These are phyloP conservation scores for Aplodontia rufa DNA, from an alignment of 2,113 vertebrate genomes.

Conservation along the genomic window DNA sequence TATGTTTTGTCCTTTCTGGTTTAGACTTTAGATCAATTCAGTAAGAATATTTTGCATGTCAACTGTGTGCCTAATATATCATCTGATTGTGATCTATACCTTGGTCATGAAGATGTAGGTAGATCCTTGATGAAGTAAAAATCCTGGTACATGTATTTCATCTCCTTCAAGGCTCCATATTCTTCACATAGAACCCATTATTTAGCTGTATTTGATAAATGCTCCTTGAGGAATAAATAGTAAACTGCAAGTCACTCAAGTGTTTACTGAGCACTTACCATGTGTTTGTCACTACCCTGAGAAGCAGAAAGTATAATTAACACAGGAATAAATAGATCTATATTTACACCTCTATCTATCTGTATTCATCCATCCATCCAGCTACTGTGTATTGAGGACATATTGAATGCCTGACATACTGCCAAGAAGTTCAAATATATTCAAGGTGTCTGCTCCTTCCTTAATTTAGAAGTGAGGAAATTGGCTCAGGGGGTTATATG, in stretches of 20 bases:
- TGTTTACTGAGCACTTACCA: background rate
- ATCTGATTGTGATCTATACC: background rate
- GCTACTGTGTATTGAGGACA: background rate
- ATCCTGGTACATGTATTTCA: background rate
- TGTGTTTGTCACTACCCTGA: background rate
- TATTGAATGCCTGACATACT: background rate
- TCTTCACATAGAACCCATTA: background rate
- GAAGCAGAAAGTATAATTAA: background rate
- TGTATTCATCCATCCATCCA: background rate
- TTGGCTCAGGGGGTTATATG: background rate
- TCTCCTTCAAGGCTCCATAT: background rate
- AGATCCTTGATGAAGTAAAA: background rate
- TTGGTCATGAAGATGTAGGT: background rate
- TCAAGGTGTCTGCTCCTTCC: background rate
- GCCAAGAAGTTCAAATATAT: background rate
- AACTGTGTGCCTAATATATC: background rate
- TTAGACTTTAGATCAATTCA: slow-evolving; percentile 36
- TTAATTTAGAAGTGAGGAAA: background rate
- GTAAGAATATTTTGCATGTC: background rate
- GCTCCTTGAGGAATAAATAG: background rate
- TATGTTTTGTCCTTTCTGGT: slow-evolving; percentile 1
- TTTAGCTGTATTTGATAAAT: background rate
- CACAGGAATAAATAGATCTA: background rate
- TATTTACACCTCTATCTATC: background rate
- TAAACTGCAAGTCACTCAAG: background rate